Percentiles rank a stretch among this genome's conserved stretches.
phyloP scores from a whole-genome alignment of 2,888 invertebrate species.

The Allolobophora icterica region DNA sequence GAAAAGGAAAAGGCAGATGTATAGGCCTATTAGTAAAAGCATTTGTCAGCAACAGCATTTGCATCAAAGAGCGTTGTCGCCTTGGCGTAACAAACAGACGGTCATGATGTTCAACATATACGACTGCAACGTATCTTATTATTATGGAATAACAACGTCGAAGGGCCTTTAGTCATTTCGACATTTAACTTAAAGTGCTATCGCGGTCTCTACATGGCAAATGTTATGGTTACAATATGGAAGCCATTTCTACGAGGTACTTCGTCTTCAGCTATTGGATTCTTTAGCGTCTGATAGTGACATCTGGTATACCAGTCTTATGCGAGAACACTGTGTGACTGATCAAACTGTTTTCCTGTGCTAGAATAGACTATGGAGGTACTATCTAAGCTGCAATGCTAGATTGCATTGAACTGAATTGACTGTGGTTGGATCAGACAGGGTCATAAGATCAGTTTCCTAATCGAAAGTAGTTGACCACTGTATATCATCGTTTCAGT shows the following conservation, averaged over 20 bases:
- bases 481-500: not conserved
- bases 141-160: not conserved
- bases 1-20: not conserved
- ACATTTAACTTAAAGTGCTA: not conserved
- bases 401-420: not conserved
- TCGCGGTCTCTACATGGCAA: not conserved
- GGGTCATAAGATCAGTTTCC: not conserved
- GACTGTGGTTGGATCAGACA: not conserved
- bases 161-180: not conserved
- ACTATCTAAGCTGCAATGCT: not conserved
- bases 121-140: not conserved
- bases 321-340: too few species aligned
- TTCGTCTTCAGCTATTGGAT: not conserved
- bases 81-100: not conserved
- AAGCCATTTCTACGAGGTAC: not conserved
- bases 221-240: not conserved
- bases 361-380: not conserved
- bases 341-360: not conserved
- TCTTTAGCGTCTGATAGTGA: not conserved
- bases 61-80: too few species aligned
- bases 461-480: not conserved
- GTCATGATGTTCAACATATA: not conserved
- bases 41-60: too few species aligned
- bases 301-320: too few species aligned
- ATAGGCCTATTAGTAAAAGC: too few species aligned